Evolutionary conservation across 2,888 invertebrate genomes (phyloP).

Genomic region (Sympetrum striolatum): DNA sequence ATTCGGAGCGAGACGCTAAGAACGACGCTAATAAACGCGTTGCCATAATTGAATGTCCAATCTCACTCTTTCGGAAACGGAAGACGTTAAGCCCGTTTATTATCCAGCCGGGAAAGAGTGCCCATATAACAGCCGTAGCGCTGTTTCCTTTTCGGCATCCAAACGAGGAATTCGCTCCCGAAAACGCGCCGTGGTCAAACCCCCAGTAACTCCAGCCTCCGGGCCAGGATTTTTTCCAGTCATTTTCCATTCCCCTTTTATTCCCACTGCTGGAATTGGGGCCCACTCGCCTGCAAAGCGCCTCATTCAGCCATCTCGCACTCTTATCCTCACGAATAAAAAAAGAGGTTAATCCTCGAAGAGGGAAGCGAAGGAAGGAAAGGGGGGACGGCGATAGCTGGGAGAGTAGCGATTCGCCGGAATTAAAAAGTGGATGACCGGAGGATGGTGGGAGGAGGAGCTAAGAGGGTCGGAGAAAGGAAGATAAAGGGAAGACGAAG

Average conservation of each 20-base stretch:
- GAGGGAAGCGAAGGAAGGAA: constrained; percentile 10
- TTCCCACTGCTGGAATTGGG: background rate
- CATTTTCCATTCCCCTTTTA: background rate
- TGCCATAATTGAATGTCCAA: too few species aligned
- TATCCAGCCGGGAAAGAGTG: background rate
- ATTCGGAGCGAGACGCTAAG: too few species aligned
- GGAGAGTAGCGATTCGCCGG: background rate
- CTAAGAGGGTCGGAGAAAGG: background rate
- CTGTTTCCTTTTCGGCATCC: background rate
- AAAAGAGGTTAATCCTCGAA: background rate
- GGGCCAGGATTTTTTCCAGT: background rate
- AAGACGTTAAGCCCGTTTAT: background rate
- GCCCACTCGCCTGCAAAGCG: constrained; percentile 11
- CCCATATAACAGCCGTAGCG: background rate
- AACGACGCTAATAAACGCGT: too few species aligned
- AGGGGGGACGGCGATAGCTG: background rate
- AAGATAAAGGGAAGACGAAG: constrained; percentile 9
- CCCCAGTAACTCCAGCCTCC: background rate
- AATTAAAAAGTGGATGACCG: constrained; percentile 43
- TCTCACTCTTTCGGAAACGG: background rate
- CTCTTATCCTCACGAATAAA: background rate
- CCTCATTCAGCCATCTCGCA: background rate
- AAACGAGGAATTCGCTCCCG: background rate
- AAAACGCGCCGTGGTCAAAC: background rate
- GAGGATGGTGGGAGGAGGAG: background rate